phyloP scores from a whole-genome alignment of 2,797 vertebrate genomes.

The Columba guinea region DNA sequence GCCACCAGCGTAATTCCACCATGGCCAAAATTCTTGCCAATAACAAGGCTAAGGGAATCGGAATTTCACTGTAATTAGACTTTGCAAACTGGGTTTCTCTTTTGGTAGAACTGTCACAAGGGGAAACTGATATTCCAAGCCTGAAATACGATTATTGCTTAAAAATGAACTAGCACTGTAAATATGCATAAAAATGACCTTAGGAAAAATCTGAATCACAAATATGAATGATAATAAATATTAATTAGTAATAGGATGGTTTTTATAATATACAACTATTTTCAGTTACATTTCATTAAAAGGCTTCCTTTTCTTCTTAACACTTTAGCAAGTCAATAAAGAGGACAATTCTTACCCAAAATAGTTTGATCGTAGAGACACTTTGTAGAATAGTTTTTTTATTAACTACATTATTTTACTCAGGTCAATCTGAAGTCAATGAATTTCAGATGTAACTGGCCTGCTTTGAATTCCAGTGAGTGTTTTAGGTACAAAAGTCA shows the following conservation, averaged over 20 bases:
- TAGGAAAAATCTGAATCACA: slow-evolving; percentile 47
- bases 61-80: slow-evolving; percentile 65
- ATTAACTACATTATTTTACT: background rate
- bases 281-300: background rate
- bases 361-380: background rate
- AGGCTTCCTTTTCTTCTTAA: background rate
- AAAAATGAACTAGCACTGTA: slow-evolving; percentile 55
- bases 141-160: slow-evolving; percentile 66
- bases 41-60: slow-evolving; percentile 51
- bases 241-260: background rate
- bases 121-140: slow-evolving; percentile 65
- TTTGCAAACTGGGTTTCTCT: slow-evolving; percentile 50
- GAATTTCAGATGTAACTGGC: background rate
- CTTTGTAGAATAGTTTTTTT: background rate
- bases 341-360: background rate
- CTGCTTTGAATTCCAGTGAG: background rate
- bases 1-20: slow-evolving; percentile 43
- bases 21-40: slow-evolving; percentile 61
- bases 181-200: slow-evolving; percentile 31
- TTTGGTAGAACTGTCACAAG: slow-evolving; percentile 59
- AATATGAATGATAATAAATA: slow-evolving; percentile 21
- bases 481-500: background rate
- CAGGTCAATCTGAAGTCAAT: background rate
- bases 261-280: slow-evolving; percentile 17
- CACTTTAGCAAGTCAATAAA: background rate